phyloP scores from a whole-genome alignment of 2,797 vertebrate genomes.

The Bovichtus variegatus region DNA sequence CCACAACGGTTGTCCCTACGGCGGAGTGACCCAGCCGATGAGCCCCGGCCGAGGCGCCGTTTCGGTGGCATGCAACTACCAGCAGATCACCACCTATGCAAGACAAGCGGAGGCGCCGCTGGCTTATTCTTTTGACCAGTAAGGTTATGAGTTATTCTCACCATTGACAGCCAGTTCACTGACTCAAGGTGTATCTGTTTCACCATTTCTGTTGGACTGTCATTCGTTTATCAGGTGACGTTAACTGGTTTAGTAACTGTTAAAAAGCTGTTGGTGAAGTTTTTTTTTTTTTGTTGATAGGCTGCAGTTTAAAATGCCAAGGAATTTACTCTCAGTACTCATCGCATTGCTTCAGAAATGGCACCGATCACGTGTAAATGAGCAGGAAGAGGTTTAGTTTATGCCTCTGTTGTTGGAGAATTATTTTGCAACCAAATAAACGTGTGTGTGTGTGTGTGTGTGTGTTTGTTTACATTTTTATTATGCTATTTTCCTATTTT shows the following conservation, averaged over 20 bases:
- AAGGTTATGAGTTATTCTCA: background rate
- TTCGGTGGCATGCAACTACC: constrained; percentile 62
- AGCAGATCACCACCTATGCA: constrained; percentile 54
- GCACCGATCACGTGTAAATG: constrained; percentile 2
- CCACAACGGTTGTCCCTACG: constrained; percentile 68
- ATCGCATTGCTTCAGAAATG: constrained; percentile 8
- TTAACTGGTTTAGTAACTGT: background rate
- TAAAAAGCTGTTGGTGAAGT: background rate
- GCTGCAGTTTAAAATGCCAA: background rate
- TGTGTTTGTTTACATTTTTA: background rate
- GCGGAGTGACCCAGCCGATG: constrained; percentile 70
- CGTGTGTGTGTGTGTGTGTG: background rate
- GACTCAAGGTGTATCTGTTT: constrained; percentile 23
- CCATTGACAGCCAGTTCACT: constrained; percentile 11
- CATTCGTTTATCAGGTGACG: constrained; percentile 8
- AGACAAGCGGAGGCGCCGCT: constrained; percentile 53
- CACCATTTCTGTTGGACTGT: constrained; percentile 51
- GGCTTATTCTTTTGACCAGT: constrained; percentile 48
- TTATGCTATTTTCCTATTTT: background rate
- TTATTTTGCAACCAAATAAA: background rate
- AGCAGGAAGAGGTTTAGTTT: background rate
- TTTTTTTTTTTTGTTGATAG: background rate
- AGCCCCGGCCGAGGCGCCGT: constrained; percentile 68
- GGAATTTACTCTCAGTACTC: background rate
- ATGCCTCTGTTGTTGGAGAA: background rate